Base-by-base conservation (phyloP, 1,140 invertebrate genomes). In the Aphaenogaster floridana region DNA sequence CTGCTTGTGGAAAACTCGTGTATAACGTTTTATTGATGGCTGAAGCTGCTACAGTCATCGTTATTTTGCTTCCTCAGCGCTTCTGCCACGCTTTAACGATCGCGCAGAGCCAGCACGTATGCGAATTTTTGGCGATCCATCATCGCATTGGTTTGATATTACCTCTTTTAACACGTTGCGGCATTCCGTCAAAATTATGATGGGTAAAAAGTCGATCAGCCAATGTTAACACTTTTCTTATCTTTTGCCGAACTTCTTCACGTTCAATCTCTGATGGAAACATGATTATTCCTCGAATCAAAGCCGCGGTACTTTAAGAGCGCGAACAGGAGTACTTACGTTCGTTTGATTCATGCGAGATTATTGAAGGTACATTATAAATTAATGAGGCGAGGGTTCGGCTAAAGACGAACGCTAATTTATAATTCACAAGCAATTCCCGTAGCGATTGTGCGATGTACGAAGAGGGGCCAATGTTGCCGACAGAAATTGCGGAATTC, bases 1-100 rank as follows among this genome's bases (percentile, higher is more conserved):
- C 59, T 28, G 42, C 61, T 57, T 28, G 68, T 42, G 48, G 74
- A 79, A 90, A 79, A 54, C 64, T 76, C 45, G 66, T 78, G 89
- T 90, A 61, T 90, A 90, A 90, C 88, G 78, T 85, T 68, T 90
- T 90, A 90, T 90, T 85, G 89, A 90, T 90, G 61, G 59, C 54
- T 36, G 28, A 85, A 79, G 36, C 39, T 63, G 52, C 48, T 34
- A 42, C 50, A 57, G 72, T 69, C 15, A 42, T 87, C 86, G 76
- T 89, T 87, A 52, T 78, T 87, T 87, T 21, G 72, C 84, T 17
- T 83, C 11, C 50, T 79, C 77, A 86, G 77, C 77, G 52, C 54
- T 45, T 50, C 42, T 45, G 63, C 64, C 36, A 17, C 66, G 72
- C 78, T 64, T 68, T 90, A 90, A 90, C 87, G 86, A 81, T 54